Base-by-base conservation (phyloP, 2,113 vertebrate genomes). In the Pelmatolapia mariae region DNA sequence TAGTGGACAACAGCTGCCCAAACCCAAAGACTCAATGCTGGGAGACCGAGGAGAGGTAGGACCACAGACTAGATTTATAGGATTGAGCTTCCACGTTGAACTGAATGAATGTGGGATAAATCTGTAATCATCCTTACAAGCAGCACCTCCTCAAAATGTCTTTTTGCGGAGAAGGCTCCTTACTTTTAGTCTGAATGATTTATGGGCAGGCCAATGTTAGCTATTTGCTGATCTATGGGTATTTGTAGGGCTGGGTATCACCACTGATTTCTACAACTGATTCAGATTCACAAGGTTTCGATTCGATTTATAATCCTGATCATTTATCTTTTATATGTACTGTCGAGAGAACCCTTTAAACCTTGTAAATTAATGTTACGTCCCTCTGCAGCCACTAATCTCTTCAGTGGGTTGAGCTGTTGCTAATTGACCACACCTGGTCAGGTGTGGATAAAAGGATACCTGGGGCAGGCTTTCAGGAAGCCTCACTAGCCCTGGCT, bases 1-100 rank as follows among this genome's bases (percentile, higher is more conserved):
- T 94, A 99, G 99, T 2, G 99, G 99, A 13, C 99, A 99, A 8
- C 99, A 99, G 90, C 97, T 99, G 38, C 99, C 99, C 12, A 99
- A 99, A 93, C 99, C 99, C 0, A 97, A 97, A 83, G 99, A 98
- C 93, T 99, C 99, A 1, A 97, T 99, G 98, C 86, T 99, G 85
- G 99, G 99, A 33, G 99, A 99, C 95, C 95, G 98, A 54, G 99
- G 99, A 95, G 99, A 99, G 98, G 99, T 99, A 95, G 33, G 33
- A 57, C 10, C 33, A 54, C 38, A 50, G 18, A 7, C 3, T 19
- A 31, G 8, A 19, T 26, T 80, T 19, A 15, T 40, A 29, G 15
- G 22, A 19, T n/a, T 50, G 43, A 31, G 26, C 6, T 78, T 78
- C 10, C 24, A 78, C 7, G 4, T 11, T 24, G 24, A 76, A 11